A percentile compares a stretch with the other conserved stretches of the same genome.
Conservation (phyloP, 2,113 vertebrate genomes). For the Calidris pugnax region DNA sequence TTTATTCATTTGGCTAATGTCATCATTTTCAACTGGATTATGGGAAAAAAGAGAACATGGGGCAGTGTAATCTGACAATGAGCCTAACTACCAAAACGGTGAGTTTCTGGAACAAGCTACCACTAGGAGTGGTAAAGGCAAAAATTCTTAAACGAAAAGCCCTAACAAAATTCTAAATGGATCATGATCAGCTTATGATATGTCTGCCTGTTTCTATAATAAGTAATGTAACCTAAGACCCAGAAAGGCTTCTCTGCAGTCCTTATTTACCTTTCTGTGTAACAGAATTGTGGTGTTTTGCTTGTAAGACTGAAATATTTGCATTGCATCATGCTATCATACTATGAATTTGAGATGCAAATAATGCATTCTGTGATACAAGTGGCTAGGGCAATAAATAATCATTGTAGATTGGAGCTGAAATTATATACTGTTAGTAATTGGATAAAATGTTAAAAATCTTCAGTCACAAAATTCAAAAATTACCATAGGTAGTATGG, state of each 20-base stretch:
- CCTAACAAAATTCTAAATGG: not conserved
- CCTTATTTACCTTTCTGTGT: not conserved
- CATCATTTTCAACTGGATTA: not conserved
- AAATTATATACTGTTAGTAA: not conserved
- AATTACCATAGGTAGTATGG: not conserved
- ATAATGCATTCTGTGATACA: not conserved
- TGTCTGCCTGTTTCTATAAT: not conserved
- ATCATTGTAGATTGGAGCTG: not conserved
- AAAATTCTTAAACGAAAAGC: not conserved
- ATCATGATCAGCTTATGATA: not conserved
- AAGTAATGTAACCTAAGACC: not conserved
- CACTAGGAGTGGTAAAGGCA: not conserved
- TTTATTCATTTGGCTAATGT: not conserved
- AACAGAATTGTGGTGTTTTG: not conserved
- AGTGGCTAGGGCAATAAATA: not conserved
- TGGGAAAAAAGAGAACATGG: not conserved
- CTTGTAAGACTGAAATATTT: not conserved
- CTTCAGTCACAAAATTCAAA: not conserved
- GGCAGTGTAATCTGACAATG: not conserved
- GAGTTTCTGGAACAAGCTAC: not conserved
- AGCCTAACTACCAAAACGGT: not conserved
- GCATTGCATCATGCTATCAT: not conserved
- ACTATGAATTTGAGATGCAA: not conserved
- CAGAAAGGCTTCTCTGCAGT: not conserved
- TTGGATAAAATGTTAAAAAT: not conserved